phyloP scores from a whole-genome alignment of 2,113 vertebrate genomes.

The Pseudopodoces humilis region DNA sequence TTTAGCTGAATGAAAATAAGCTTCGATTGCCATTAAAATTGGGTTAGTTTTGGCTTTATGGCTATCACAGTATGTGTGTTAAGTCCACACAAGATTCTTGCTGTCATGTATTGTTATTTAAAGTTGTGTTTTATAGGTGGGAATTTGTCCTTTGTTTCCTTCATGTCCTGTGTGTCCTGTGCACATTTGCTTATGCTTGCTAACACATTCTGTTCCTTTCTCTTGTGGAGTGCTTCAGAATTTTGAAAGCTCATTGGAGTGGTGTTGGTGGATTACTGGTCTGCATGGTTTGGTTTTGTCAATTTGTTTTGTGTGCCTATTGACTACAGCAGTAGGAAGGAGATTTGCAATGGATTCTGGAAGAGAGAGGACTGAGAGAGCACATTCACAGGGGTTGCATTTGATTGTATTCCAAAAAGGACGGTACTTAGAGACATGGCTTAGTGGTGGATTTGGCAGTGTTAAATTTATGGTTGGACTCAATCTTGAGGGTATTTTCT shows the following conservation, averaged over 20 bases:
- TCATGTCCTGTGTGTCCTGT: not conserved
- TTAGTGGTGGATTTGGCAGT: not conserved
- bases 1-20: not conserved
- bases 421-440: not conserved
- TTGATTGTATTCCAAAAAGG: not conserved
- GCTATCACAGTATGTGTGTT: not conserved
- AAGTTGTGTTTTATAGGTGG: not conserved
- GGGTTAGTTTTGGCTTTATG: not conserved
- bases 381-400: not conserved
- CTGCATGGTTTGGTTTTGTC: not conserved
- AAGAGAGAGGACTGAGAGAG: not conserved
- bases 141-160: not conserved
- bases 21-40: not conserved
- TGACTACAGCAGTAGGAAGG: not conserved
- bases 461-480: not conserved
- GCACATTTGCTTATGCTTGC: not conserved
- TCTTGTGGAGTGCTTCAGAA: not conserved
- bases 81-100: not conserved
- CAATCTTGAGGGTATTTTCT: not conserved
- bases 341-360: not conserved
- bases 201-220: not conserved
- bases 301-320: not conserved
- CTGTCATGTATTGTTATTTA: not conserved
- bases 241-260: not conserved
- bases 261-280: not conserved